phyloP scores from a whole-genome alignment of 1,140 invertebrate species.

The Adelges cooleyi region DNA sequence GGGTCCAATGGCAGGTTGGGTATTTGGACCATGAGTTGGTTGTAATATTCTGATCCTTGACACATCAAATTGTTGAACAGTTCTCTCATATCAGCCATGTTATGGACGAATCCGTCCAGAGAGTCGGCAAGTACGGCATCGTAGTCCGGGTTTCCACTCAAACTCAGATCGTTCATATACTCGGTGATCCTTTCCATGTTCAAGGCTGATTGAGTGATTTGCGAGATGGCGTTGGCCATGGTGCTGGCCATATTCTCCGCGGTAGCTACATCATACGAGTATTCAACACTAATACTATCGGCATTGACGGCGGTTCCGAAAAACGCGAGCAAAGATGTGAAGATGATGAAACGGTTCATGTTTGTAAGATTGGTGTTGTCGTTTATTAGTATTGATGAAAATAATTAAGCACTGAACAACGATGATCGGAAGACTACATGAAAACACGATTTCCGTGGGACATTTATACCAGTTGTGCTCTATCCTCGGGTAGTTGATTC shows the following conservation, averaged over 20 bases:
- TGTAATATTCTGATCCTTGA: no score
- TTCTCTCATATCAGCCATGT: no score
- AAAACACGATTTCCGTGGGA: no score
- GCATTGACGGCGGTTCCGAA: neutral
- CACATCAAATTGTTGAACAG: no score
- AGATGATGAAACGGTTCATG: slow-evolving; percentile 3
- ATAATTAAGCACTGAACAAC: neutral
- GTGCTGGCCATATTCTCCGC: neutral
- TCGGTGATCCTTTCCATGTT: neutral
- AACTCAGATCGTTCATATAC: neutral
- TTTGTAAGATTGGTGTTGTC: neutral
- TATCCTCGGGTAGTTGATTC: neutral
- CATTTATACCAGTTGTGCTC: no score
- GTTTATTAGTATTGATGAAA: neutral
- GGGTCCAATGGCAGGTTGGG: no score
- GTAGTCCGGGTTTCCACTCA: no score
- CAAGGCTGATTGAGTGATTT: neutral
- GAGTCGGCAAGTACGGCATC: no score
- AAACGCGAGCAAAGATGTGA: neutral
- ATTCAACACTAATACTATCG: neutral
- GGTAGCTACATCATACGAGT: neutral
- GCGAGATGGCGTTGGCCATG: neutral
- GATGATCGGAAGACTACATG: no score
- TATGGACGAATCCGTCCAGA: no score
- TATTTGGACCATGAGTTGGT: no score